Percentiles rank a stretch among this genome's conserved stretches.
Evolutionary conservation across 2,113 vertebrate species (phyloP).

Genomic region (Myotis brandtii): DNA sequence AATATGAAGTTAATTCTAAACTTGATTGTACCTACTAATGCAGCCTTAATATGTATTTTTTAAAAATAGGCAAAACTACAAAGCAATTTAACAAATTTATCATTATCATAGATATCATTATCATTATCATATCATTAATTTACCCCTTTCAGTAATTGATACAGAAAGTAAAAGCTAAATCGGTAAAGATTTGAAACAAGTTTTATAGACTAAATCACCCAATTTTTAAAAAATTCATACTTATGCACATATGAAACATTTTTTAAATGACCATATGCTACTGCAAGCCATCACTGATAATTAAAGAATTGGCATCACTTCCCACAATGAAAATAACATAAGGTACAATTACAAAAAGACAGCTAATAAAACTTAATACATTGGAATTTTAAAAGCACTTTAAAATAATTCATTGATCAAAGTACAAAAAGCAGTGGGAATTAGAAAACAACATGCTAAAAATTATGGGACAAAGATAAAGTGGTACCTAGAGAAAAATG

Average conservation of each 20-base stretch:
- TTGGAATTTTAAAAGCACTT: constrained; percentile 5
- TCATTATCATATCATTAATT: neutral
- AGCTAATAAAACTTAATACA: neutral
- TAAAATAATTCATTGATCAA: neutral
- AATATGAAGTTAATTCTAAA: neutral
- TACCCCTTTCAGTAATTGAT: neutral
- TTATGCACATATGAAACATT: neutral
- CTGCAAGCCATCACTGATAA: neutral
- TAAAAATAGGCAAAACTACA: neutral
- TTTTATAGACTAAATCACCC: neutral
- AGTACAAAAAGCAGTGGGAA: neutral
- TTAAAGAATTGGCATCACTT: neutral
- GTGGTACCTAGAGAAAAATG: neutral
- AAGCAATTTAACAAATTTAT: neutral
- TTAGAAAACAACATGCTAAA: neutral
- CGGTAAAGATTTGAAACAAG: neutral
- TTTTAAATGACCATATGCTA: neutral
- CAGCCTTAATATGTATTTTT: neutral
- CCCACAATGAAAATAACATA: neutral
- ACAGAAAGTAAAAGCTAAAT: neutral
- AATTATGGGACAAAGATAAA: neutral
- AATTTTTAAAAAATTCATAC: neutral
- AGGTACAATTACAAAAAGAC: neutral
- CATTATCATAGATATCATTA: neutral
- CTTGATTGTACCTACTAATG: neutral